phyloP scores from a whole-genome alignment of 2,113 vertebrate genomes.

The Silurus meridionalis region DNA sequence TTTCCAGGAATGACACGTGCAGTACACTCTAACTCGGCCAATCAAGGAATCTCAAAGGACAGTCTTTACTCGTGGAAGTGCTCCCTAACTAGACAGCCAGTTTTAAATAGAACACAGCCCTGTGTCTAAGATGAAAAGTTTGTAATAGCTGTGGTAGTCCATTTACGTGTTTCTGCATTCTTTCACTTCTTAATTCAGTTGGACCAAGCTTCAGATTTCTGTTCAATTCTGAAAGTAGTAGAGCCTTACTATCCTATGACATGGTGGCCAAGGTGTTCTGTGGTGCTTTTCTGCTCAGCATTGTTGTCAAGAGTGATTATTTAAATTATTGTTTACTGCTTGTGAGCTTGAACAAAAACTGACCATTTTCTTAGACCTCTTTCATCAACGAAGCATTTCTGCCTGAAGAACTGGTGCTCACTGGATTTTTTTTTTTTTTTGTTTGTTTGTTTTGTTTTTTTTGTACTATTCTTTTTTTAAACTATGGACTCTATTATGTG shows the following conservation, averaged over 20 bases:
- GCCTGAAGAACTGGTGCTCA: background rate
- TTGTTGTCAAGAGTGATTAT: background rate
- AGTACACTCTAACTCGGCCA: background rate
- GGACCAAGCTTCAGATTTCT: background rate
- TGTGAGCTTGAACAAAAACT: background rate
- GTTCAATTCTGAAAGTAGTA: background rate
- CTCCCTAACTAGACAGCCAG: background rate
- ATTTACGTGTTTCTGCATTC: background rate
- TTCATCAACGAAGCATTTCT: background rate
- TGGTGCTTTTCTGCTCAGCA: background rate
- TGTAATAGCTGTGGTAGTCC: background rate
- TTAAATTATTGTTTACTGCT: background rate
- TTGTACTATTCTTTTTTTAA: background rate
- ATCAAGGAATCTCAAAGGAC: conserved; percentile 1
- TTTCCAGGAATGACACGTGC: background rate
- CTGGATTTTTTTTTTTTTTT: background rate
- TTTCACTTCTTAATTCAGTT: background rate
- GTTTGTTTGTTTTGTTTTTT: too few relatives aligned
- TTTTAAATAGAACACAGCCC: background rate
- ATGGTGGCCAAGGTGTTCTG: background rate
- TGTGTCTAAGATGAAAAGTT: background rate
- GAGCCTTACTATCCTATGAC: background rate
- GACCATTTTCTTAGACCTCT: background rate
- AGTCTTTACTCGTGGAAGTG: background rate
- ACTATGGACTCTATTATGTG: background rate